phyloP scores from a whole-genome alignment of 2,797 vertebrate species.

The Alcedo quadribrachys region DNA sequence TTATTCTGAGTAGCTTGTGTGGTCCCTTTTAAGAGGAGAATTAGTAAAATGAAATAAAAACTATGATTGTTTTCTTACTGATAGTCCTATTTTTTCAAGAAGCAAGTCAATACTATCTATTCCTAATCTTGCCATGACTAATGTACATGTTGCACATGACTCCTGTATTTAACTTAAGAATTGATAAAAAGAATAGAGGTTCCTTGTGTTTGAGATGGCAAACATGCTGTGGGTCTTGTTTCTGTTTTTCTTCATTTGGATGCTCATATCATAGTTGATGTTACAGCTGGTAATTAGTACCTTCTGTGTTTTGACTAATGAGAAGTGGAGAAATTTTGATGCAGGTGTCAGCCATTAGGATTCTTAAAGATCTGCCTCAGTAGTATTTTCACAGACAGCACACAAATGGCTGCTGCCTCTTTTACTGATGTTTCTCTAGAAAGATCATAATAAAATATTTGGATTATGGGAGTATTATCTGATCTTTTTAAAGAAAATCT shows the following conservation, averaged over 20 bases:
- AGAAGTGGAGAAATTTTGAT: neutral
- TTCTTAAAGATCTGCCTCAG: neutral
- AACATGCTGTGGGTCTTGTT: neutral
- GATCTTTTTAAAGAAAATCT: neutral
- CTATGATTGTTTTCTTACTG: neutral
- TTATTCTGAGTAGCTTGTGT: neutral
- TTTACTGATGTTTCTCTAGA: neutral
- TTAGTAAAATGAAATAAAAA: neutral
- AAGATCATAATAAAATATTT: neutral
- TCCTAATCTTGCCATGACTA: neutral
- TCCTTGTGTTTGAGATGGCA: neutral
- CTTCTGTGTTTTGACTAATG: neutral
- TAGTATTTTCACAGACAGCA: neutral
- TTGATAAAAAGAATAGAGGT: neutral
- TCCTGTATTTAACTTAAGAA: neutral
- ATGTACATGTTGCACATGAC: too few relatives aligned
- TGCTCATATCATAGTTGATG: neutral
- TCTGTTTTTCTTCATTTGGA: neutral
- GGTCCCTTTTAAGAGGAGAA: neutral
- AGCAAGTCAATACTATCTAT: neutral
- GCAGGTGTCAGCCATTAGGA: neutral
- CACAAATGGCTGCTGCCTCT: neutral
- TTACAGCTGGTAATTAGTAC: neutral
- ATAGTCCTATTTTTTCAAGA: neutral
- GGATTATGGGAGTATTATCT: neutral